These are phyloP conservation scores for Indicator indicator DNA, from an alignment of 2,113 vertebrate genomes.

Conservation along the genomic window DNA sequence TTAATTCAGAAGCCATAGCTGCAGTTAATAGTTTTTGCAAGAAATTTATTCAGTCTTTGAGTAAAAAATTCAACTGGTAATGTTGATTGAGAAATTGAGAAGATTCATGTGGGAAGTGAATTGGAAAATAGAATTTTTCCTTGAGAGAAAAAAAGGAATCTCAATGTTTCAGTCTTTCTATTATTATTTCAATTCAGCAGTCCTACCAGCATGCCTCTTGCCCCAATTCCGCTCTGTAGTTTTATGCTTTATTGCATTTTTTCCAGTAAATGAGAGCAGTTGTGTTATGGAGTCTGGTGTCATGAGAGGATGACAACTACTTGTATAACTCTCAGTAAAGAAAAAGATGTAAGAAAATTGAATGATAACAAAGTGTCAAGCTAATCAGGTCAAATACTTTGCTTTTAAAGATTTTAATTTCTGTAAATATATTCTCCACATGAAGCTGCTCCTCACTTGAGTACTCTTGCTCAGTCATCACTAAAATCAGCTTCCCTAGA, in stretches of 20 bases:
- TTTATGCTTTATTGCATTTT: not conserved
- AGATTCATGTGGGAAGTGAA: not conserved
- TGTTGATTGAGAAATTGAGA: slow-evolving; percentile 7
- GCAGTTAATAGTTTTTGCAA: slow-evolving; percentile 24
- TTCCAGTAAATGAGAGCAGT: not conserved
- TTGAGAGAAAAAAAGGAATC: not conserved
- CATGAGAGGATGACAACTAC: not conserved
- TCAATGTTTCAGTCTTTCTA: not conserved
- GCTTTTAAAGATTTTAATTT: not conserved
- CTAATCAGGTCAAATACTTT: not conserved
- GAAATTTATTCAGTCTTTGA: not conserved
- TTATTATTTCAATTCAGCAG: not conserved
- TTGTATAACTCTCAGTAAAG: not conserved
- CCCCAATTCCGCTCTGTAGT: not conserved
- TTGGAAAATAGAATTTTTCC: not conserved
- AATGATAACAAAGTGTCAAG: not conserved
- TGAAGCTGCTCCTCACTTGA: not conserved
- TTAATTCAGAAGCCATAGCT: slow-evolving; percentile 31
- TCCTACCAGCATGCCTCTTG: not conserved
- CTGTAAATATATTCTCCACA: not conserved
- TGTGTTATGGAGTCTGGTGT: not conserved
- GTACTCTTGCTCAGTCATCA: not conserved
- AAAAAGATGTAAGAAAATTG: not conserved
- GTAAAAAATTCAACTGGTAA: not conserved
- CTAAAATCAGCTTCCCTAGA: not conserved